Conservation (phyloP, 2,113 vertebrate genomes). For the Sebastes schlegelii region DNA sequence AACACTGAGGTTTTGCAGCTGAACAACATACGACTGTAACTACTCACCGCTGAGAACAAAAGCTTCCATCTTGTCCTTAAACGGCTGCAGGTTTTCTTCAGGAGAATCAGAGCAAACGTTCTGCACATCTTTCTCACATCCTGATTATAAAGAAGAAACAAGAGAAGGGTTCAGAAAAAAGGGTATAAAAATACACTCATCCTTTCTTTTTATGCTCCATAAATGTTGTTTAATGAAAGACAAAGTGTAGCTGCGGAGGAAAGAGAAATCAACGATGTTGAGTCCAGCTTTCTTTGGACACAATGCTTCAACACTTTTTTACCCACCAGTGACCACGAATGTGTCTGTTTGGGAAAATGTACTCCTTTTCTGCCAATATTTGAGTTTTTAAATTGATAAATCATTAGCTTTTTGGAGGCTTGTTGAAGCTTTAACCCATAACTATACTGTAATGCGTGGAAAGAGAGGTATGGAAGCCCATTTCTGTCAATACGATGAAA, state of each 20-base stretch:
- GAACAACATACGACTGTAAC: not conserved
- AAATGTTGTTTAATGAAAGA: not conserved
- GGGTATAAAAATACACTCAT: not conserved
- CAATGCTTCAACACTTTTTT: not conserved
- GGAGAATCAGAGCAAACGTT: constrained; percentile 90
- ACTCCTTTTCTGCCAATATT: too few species aligned
- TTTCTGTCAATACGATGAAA: too few species aligned
- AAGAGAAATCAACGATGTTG: not conserved
- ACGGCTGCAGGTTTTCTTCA: constrained; percentile 91
- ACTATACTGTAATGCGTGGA: not conserved
- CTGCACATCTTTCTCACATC: constrained; percentile 89
- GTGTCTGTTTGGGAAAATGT: too few species aligned
- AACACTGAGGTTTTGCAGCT: not conserved
- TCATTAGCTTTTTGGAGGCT: not conserved
- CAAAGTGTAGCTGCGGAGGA: not conserved
- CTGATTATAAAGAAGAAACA: constrained; percentile 71
- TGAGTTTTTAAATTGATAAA: not conserved
- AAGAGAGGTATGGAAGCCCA: too few species aligned
- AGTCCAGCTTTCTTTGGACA: not conserved
- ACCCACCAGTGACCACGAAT: not conserved
- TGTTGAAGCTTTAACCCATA: not conserved
- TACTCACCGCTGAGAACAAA: constrained; percentile 91
- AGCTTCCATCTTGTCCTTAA: constrained; percentile 91
- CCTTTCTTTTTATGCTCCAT: not conserved
- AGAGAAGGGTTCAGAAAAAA: not conserved